Conservation (phyloP, 2,113 vertebrate genomes). For the Triplophysa dalaica region DNA sequence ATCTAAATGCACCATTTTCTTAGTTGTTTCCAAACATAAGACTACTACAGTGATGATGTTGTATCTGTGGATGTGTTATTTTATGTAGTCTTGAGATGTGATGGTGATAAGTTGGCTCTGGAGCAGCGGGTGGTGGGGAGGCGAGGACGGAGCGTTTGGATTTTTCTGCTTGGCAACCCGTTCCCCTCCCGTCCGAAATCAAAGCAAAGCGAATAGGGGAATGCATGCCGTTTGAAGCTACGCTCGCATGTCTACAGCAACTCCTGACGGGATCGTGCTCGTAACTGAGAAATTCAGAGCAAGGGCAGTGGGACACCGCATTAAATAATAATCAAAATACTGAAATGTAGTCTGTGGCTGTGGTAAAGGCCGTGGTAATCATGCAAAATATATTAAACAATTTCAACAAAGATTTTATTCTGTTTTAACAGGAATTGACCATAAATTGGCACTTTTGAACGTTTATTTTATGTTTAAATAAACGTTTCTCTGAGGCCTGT, state of each 20-base stretch:
- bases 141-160: conserved; percentile 35
- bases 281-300: conserved; percentile 25
- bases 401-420: background rate
- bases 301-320: background rate
- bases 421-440: background rate
- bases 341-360: conserved; percentile 20
- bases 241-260: conserved; percentile 17
- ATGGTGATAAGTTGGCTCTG: conserved; percentile 39
- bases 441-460: too few species aligned
- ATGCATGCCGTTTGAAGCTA: conserved; percentile 50
- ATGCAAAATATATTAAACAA: background rate
- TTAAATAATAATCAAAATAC: conserved; percentile 36
- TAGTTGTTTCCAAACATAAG: too few species aligned
- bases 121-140: conserved; percentile 24
- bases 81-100: conserved; percentile 35
- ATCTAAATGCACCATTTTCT: background rate
- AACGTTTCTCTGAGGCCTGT: background rate
- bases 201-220: conserved; percentile 30
- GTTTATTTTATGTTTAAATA: too few species aligned
- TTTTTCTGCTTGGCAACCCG: conserved; percentile 49
- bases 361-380: background rate
- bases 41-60: background rate
- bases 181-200: conserved; percentile 29
- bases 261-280: conserved; percentile 25
- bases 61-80: conserved; percentile 1